These are phyloP conservation scores for Malurus leucopterus DNA, from an alignment of 2,797 vertebrate genomes.

Conservation along the genomic window DNA sequence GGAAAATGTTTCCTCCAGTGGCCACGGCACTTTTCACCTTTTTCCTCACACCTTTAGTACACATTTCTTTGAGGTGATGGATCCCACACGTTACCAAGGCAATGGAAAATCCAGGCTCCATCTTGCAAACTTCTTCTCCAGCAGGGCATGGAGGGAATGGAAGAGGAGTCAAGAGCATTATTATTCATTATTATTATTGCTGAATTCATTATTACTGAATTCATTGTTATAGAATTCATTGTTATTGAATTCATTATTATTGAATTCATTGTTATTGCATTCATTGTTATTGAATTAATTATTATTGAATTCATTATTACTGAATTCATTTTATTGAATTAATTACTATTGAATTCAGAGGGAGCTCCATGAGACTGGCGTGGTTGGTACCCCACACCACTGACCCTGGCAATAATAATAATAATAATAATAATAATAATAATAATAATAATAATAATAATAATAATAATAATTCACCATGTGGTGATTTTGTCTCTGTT, in stretches of 20 bases:
- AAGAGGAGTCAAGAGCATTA: background rate
- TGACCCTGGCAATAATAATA: background rate
- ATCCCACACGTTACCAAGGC: background rate
- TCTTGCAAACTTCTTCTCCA: background rate
- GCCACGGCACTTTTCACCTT: background rate
- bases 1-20: background rate
- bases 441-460: too few species aligned
- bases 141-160: background rate
- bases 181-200: too few species aligned
- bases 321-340: background rate
- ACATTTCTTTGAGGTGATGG: background rate
- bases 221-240: background rate
- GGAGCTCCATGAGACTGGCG: background rate
- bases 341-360: background rate
- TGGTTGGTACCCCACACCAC: accelerated
- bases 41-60: background rate
- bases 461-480: background rate
- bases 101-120: background rate
- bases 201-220: background rate
- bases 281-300: too few species aligned
- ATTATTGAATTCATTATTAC: background rate
- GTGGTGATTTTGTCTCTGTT: background rate
- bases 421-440: too few species aligned
- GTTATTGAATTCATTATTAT: background rate
- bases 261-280: background rate